These are phyloP conservation scores for Eospalax fontanierii DNA, from an alignment of 2,797 vertebrate species.

Conservation along the genomic window DNA sequence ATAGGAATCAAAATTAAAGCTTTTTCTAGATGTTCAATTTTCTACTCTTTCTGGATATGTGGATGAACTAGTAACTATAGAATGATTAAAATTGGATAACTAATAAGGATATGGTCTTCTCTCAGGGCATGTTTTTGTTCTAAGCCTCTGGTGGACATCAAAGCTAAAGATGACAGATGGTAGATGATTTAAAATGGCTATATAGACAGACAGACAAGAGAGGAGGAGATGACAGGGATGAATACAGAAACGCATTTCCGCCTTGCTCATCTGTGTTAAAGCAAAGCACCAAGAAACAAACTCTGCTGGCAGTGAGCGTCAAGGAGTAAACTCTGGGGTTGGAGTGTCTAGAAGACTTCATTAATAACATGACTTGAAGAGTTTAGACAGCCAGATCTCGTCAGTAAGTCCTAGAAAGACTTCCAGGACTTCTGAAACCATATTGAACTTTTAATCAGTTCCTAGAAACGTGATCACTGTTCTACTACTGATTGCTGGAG, in stretches of 20 bases:
- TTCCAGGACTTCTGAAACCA: not conserved
- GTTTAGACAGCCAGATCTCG: not conserved
- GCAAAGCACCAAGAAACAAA: not conserved
- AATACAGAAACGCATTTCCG: not conserved
- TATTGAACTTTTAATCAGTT: not conserved
- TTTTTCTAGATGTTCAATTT: not conserved
- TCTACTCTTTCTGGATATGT: not conserved
- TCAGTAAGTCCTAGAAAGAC: not conserved
- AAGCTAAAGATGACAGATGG: no score
- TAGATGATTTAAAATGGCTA: no score
- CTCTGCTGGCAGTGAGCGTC: no score
- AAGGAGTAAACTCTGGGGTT: not conserved
- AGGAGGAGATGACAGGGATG: not conserved
- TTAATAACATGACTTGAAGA: no score
- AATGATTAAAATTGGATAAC: not conserved
- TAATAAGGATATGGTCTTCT: not conserved
- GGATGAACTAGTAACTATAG: not conserved
- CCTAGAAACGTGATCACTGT: not conserved
- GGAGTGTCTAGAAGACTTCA: not conserved
- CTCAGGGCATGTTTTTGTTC: not conserved
- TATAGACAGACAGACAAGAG: not conserved
- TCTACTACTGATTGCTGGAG: not conserved
- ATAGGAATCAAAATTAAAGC: not conserved
- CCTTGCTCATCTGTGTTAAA: not conserved
- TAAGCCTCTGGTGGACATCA: not conserved